Conservation (phyloP, 2,888 invertebrate species). For the Cheilosia soror region DNA sequence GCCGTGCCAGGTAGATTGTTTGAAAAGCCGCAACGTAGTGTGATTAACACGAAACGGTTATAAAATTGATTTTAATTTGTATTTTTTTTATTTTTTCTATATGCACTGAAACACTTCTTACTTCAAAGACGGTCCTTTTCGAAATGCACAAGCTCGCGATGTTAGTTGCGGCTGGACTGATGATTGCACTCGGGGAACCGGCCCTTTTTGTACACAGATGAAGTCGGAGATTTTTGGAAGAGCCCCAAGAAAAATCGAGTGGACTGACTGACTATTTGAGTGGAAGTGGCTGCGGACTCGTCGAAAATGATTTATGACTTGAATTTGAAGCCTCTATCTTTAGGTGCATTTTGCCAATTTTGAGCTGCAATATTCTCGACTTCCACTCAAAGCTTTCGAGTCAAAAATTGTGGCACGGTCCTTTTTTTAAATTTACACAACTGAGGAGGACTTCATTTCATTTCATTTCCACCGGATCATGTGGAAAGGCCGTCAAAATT, state of each 20-base stretch:
- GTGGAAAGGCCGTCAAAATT: conserved; percentile 5
- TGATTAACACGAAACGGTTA: conserved; percentile 24
- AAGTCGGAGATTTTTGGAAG: conserved; percentile 42
- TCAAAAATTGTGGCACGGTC: background rate
- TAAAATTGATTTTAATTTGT: conserved; percentile 9
- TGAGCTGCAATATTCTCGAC: background rate
- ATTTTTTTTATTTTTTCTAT: background rate
- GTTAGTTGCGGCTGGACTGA: conserved; percentile 66
- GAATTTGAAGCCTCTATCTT: too few species aligned
- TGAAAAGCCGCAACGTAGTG: conserved; percentile 39
- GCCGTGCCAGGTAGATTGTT: conserved; percentile 44
- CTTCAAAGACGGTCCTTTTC: background rate
- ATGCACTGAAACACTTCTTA: conserved; percentile 7
- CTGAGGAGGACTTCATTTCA: conserved; percentile 25
- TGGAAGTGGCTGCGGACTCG: background rate
- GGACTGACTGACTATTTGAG: background rate
- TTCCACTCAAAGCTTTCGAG: conserved; percentile 34
- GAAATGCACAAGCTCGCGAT: conserved; percentile 53
- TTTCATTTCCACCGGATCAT: background rate
- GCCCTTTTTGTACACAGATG: conserved; percentile 63
- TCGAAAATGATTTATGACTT: background rate
- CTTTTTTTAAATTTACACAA: background rate
- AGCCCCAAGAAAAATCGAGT: conserved; percentile 47
- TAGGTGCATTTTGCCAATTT: too few species aligned
- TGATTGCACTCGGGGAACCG: conserved; percentile 28